Base-by-base conservation (phyloP, 1,140 invertebrate genomes). In the Hypsibius dujardini region DNA sequence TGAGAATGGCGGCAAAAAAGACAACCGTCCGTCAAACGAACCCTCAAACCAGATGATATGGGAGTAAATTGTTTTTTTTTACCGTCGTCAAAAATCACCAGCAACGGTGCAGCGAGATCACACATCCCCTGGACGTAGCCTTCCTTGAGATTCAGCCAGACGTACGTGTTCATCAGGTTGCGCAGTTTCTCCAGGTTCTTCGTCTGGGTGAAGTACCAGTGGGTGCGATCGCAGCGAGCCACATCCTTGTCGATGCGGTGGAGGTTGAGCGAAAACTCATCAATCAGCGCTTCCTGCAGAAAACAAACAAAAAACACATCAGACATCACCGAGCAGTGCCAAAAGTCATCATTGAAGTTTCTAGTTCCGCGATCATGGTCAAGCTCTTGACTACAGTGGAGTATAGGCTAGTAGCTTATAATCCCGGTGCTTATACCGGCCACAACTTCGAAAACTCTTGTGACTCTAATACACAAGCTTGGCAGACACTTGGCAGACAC, bases 201-300 rank as follows among this genome's bases (percentile, higher is more conserved):
- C 56, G 86, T 84, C 14, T 84, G 85, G 1, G 80, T 82, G 79
- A 95, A 95, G 80, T 94, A 95, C 80, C 86, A 87, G 78, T 92
- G 92, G 78, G 93, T 94, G 70, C 92, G 81, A 80, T 96, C 92
- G 80, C 92, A 96, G 72, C 92, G 80, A 78, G 93, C 89, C 1
- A 95, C 92, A 80, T 96, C 92, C 80, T 96, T 96, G 77, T 96
- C 92, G 73, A 96, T 95, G 45, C 92, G 83, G 79, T 95, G 92
- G 1, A 95, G 78, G 79, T 95, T 95, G 42, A 92, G 78, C 0
- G 88, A 90, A 76, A 95, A 95, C 71, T 84, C 85, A 75, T 94
- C 89, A 62, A 95, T 79, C 59, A 94, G 78, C 77, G 92, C 89
- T 74, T 84, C 84, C 88, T 90, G 76, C 50, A 82, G 80, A 15